Base-by-base conservation (phyloP, 2,888 invertebrate species). In the Andrena fulva region DNA sequence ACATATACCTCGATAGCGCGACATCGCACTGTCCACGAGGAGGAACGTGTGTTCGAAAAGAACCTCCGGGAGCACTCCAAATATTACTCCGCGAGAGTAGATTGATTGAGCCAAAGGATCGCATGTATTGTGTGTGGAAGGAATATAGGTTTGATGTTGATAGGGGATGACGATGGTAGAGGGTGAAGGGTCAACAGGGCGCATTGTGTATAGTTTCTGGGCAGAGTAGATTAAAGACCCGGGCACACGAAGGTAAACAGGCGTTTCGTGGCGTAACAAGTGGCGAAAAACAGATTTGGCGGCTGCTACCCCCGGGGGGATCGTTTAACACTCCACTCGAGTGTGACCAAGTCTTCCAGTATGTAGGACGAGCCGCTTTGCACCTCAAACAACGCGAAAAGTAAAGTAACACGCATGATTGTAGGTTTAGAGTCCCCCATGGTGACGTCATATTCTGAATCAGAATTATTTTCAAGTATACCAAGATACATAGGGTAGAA, bases 1-100 rank as follows among this genome's bases (percentile, higher is more conserved):
- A 60, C 68, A 75, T 56, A 70, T 70, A 48, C 54, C 50, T 48
- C 69, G 66, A 27, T 59, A 69, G 31, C 12, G 33, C 24, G 35
- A 70, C 20, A 31, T 27, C 16, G n/a, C 35, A 31, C 24, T 24
- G 68, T 35, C 16, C 12, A 60, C 12, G 12, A 12, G 31, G 48
- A 35, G 20, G 2, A 1, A 16, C 12, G 5, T 4, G 16, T 24
- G 24, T 8, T 12, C 31, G 10, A 42, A 27, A n/a, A 29, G 10
- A n/a, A 29, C 29, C 6, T 20, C 50, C 24, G 56, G 56, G 56
- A 35, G 54, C 56, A 33, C 69, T 59, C 56, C 20, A 54, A 54
- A 20, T 54, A 54, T 20, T 54, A 10, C 54, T 54, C 20, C n/a
- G 2, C 20, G 24, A 20, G 2, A 10, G 54, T 24, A 2, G 24